phyloP scores from a whole-genome alignment of 2,113 vertebrate species.

The Apodemus speciosus region DNA sequence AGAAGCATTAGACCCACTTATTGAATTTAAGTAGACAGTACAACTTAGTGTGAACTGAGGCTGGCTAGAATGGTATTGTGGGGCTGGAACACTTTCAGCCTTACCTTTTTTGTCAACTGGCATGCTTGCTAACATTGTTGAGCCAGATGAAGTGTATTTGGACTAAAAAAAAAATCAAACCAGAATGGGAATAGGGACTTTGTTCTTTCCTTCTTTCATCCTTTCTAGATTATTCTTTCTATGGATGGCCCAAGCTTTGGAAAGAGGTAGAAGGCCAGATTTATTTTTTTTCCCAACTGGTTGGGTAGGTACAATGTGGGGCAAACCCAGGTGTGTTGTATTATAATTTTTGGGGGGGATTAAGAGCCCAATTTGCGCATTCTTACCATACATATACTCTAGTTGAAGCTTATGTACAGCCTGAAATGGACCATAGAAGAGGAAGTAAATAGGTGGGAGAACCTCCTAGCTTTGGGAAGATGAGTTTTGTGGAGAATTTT shows the following conservation, averaged over 20 bases:
- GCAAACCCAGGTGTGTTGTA: background rate
- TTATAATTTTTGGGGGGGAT: constrained; percentile 6
- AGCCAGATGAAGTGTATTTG: background rate
- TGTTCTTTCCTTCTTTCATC: background rate
- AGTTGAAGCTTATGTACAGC: background rate
- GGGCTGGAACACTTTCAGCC: background rate
- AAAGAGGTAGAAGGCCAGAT: background rate
- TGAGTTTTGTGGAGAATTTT: constrained; percentile 41
- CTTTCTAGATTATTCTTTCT: constrained; percentile 44
- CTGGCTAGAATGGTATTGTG: background rate
- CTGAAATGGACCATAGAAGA: constrained; percentile 22
- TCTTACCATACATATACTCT: background rate
- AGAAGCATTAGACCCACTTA: background rate
- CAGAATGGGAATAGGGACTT: background rate
- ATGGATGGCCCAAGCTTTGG: constrained; percentile 6
- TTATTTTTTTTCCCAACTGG: background rate
- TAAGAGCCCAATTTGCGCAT: constrained; percentile 21
- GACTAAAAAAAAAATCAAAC: constrained; percentile 19
- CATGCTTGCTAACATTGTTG: background rate
- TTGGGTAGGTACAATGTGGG: background rate
- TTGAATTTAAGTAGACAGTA: background rate
- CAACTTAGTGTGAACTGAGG: background rate
- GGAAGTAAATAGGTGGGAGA: background rate
- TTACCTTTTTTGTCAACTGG: constrained; percentile 2
- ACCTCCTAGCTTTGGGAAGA: background rate